Base-by-base conservation (phyloP, 35 echinoderm and acorn worm genomes). In the Heliocidaris tuberculata region DNA sequence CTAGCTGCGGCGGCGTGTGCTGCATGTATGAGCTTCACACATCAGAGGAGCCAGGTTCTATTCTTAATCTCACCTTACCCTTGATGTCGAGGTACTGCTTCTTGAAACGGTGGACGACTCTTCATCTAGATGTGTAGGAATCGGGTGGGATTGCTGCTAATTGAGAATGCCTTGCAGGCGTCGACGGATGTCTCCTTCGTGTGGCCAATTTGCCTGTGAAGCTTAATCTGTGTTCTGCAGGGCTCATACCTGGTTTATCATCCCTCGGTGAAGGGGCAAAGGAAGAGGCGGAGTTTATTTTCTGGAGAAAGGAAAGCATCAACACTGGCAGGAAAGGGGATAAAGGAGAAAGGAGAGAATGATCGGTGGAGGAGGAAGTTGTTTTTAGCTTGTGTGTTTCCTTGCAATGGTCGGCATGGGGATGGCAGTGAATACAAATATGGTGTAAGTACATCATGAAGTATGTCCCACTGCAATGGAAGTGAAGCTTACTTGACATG, bases 361-460 rank as follows among this genome's bases (percentile, higher is more conserved):
- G 65, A 78, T 78, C 65, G 27, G 65, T 78, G 65, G 65, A 78
- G 65, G 65, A 78, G 65, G 65, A 78, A 78, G 65, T 78, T 78
- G 65, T 78, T 78, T 78, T 78, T 78, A 29, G 65, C 65, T n/a
- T 78, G 65, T 78, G 65, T 78, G 21, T 78, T 78, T 78, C 65
- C 65, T 7, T 78, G 65, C 17, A 78, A 78, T 19, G 17, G 65
- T 78, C 65, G 65, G 4, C 19, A 78, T 19, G 65, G 65, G 65
- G 65, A 78, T 78, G 65, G 65, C 17, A 78, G 65, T 6, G 65
- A 78, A 78, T 78, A 27, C 27, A 78, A 78, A 78, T 78, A 70
- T 21, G 16, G 65, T 78, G 65, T 78, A 78, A 78, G 65, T 78
- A 78, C 27, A 7, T 78, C 27, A 78, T 78, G 27, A 78, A n/a